Percentiles rank a stretch among this genome's conserved stretches.
Evolutionary conservation across 2,888 invertebrate genomes (phyloP).

Genomic region (Synanthedon tipuliformis): DNA sequence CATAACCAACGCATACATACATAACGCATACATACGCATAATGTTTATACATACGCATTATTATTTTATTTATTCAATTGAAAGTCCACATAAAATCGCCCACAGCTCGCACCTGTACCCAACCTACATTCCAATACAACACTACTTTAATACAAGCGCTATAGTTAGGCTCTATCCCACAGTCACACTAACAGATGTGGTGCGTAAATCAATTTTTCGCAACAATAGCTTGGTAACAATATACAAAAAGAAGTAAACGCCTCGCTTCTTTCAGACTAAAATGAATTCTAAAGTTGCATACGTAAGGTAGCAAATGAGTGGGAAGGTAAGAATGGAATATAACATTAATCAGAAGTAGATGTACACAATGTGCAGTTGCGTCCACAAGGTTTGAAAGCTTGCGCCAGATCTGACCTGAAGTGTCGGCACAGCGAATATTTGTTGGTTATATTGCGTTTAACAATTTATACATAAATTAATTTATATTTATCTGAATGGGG

Average conservation of each 20-base stretch:
- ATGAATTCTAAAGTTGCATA: not conserved
- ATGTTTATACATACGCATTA: no score
- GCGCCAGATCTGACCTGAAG: constrained; percentile 50
- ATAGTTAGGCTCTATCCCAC: not conserved
- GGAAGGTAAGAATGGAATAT: not conserved
- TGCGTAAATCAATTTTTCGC: constrained; percentile 68
- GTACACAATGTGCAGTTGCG: constrained; percentile 61
- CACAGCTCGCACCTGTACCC: not conserved
- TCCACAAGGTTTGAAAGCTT: constrained; percentile 48
- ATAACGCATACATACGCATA: no score
- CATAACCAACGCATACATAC: no score
- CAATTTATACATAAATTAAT: not conserved
- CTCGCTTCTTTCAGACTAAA: not conserved
- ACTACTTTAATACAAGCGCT: not conserved
- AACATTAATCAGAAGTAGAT: constrained; percentile 10
- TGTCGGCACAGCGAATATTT: constrained; percentile 26
- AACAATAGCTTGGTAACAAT: constrained; percentile 32
- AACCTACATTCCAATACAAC: not conserved
- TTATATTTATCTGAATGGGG: no score
- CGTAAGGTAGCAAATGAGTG: not conserved
- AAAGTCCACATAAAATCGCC: not conserved
- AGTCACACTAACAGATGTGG: constrained; percentile 41
- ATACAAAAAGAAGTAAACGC: not conserved
- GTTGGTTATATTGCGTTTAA: not conserved
- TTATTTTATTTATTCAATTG: not conserved